Base-by-base conservation (phyloP, 2,888 invertebrate genomes). In the Kuschelorhynchus macadamiae region DNA sequence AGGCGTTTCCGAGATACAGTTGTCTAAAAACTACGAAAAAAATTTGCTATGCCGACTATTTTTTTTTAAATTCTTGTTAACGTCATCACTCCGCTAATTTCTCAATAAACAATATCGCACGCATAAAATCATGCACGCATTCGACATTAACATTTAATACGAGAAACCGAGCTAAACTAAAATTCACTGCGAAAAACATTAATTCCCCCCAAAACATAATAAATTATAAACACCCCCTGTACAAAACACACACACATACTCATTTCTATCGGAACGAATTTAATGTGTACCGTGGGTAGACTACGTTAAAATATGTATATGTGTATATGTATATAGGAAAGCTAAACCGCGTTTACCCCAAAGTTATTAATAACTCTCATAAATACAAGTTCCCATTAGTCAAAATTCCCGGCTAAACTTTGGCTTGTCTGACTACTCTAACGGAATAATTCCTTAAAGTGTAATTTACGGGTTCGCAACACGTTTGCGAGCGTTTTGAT, bases 331-430 rank as follows among this genome's bases (percentile, higher is more conserved):
- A 65, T 66, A 57, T 57, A 66, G 60, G 53, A 41, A 47, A 36
- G 66, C 60, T 60, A 60, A 66, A 66, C 66, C 66, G 66, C 66
- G 44, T 53, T 60, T 66, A 60, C 66, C 55, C 57, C 68, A 62
- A 57, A 68, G 63, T 68, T 68, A 68, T 68, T 68, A 68, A 68
- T 68, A 68, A 62, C 63, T 59, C 57, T 57, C 56, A 52, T 62
- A 62, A 62, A 68, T 68, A 59, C 53, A 53, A 53, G 50, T 59
- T 62, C 53, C 59, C 63, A 68, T 68, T 68, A 68, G 68, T 68
- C 68, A 68, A 68, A 68, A 63, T 68, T 62, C 62, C 57, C 46
- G 62, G 57, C 50, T 61, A 61, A 61, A 67, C 61, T 55, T 67
- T 67, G 61, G 62, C 62, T 59, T 65, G 67, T 61, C 67, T 62